Percentiles rank a stretch among this genome's conserved stretches.
Evolutionary conservation across 2,888 invertebrate species (phyloP).

Genomic region (Cheilosia pagana): DNA sequence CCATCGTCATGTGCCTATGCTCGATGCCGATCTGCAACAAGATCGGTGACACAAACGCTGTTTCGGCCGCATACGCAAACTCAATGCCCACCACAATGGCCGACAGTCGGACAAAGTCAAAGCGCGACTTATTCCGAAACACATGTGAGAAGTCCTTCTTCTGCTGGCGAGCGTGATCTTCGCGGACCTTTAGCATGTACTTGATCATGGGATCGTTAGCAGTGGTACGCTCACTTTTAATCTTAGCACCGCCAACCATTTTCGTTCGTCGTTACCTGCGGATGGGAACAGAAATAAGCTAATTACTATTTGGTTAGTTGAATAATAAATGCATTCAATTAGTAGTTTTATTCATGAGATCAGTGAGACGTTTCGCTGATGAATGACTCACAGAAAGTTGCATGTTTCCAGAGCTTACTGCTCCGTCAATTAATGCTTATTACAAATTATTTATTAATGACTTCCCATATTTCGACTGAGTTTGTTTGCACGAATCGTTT

Average conservation of each 20-base stretch:
- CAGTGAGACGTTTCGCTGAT: not conserved
- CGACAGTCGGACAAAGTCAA: conserved; percentile 81
- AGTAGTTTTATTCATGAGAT: not conserved
- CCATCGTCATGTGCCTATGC: conserved; percentile 86
- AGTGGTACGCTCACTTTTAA: conserved; percentile 77
- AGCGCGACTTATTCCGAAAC: conserved; percentile 81
- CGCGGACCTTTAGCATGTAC: conserved; percentile 82
- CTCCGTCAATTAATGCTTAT: too few relatives aligned
- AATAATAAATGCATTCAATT: conserved; percentile 5
- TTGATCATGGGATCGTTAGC: conserved; percentile 82
- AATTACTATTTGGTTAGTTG: conserved; percentile 5
- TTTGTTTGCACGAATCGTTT: too few relatives aligned
- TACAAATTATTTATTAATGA: too few relatives aligned
- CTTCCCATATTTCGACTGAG: too few relatives aligned
- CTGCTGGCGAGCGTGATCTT: conserved; percentile 81
- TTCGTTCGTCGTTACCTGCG: conserved; percentile 18
- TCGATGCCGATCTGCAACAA: conserved; percentile 86
- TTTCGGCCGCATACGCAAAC: conserved; percentile 88
- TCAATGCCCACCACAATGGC: conserved; percentile 85
- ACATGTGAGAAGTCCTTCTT: conserved; percentile 83
- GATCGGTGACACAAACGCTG: conserved; percentile 87
- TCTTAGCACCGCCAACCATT: conserved; percentile 81
- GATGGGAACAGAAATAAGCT: not conserved
- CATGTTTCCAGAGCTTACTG: too few relatives aligned
- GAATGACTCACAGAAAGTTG: too few relatives aligned